Conservation (phyloP, 2,888 invertebrate species). For the Entomobrya multifasciata region DNA sequence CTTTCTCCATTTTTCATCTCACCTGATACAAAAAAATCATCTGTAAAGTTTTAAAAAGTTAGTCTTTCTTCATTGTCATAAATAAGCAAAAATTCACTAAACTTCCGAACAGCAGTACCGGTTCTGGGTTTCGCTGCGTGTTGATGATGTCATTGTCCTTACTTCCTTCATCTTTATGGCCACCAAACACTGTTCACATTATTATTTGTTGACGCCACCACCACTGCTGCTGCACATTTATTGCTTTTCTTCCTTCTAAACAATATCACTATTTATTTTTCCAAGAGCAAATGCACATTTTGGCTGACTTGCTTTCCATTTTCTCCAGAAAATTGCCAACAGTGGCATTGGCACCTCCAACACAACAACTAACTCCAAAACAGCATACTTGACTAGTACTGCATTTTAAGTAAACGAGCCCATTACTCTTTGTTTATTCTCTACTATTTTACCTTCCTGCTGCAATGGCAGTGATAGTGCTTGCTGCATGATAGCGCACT, state of each 20-base stretch:
- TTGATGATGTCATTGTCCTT: constrained; percentile 38
- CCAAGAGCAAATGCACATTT: no score
- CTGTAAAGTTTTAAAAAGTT: constrained; percentile 5
- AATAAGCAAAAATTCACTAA: no score
- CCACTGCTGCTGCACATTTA: neutral
- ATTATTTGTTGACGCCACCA: neutral
- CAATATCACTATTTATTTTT: constrained; percentile 1
- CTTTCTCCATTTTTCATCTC: neutral
- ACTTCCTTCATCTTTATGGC: neutral
- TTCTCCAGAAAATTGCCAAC: neutral
- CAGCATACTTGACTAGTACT: neutral
- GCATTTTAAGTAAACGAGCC: constrained; percentile 45
- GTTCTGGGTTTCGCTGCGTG: no score
- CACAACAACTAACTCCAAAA: neutral
- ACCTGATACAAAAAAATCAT: no score
- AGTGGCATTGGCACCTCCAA: constrained; percentile 20
- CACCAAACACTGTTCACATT: no score
- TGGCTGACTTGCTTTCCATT: neutral
- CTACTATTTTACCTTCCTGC: neutral
- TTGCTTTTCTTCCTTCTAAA: neutral
- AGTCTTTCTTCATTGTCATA: constrained; percentile 21
- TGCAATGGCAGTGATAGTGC: neutral
- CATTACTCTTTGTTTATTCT: constrained; percentile 52
- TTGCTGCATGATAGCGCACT: neutral
- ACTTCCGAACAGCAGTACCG: no score